Evolutionary conservation across 2,113 vertebrate species (phyloP).

Genomic region (Pseudorhombus dupliciocellatus): DNA sequence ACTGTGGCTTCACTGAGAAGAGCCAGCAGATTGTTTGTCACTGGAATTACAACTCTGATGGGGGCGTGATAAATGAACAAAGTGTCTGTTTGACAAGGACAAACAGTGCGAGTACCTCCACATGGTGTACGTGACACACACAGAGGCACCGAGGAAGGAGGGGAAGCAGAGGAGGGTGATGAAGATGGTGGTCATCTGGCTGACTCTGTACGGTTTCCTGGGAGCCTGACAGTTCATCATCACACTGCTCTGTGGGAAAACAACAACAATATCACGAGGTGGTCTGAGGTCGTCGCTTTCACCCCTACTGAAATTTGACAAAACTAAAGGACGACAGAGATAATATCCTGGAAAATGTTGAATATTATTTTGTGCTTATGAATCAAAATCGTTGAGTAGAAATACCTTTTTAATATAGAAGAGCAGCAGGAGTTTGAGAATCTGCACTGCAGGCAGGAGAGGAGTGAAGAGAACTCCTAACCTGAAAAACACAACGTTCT

Average conservation of each 20-base stretch:
- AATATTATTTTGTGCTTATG: neutral
- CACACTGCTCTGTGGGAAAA: conserved; percentile 86
- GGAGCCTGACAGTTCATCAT: conserved; percentile 94
- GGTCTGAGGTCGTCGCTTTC: conserved; percentile 12
- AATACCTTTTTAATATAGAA: conserved; percentile 93
- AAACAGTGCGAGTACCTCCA: conserved; percentile 85
- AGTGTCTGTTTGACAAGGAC: too few species aligned
- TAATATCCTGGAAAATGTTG: too few species aligned
- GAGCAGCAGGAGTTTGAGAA: conserved; percentile 87
- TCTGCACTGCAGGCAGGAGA: conserved; percentile 86
- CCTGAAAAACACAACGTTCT: conserved; percentile 75
- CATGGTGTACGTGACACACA: conserved; percentile 89
- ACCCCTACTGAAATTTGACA: neutral
- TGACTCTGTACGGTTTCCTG: conserved; percentile 89
- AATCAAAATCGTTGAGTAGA: neutral
- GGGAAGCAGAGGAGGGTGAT: conserved; percentile 93
- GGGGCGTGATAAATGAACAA: neutral
- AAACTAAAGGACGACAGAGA: too few species aligned
- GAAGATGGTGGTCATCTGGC: conserved; percentile 92
- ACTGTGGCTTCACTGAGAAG: too few species aligned
- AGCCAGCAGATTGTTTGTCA: neutral
- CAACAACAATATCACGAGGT: neutral
- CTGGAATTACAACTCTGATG: neutral
- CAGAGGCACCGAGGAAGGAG: conserved; percentile 86
- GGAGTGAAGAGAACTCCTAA: conserved; percentile 89